Evolutionary conservation across 35 echinoderm and acorn worm species (phyloP).

Genomic region (Strongylocentrotus purpuratus): DNA sequence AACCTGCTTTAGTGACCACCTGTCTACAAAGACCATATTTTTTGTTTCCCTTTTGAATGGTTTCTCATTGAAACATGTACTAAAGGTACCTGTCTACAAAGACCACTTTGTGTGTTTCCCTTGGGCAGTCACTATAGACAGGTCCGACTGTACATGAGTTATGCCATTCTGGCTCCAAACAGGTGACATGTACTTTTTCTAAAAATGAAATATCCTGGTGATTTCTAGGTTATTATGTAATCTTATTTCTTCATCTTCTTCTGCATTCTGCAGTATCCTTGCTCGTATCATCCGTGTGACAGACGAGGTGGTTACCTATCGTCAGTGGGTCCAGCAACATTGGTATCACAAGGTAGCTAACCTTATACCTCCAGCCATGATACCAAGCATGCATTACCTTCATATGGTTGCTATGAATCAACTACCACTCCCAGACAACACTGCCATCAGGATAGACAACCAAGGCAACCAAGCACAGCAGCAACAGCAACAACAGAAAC

Average conservation of each 20-base stretch:
- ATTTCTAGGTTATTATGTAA: not conserved
- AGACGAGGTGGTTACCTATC: conserved; percentile 83
- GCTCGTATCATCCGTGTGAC: conserved; percentile 96
- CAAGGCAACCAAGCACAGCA: conserved; percentile 17
- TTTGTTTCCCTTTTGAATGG: no score
- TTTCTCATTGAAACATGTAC: no score
- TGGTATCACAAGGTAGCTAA: conserved; percentile 77
- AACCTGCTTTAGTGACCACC: no score
- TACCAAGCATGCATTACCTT: conserved; percentile 41
- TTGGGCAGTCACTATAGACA: no score
- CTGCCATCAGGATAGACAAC: conserved; percentile 39
- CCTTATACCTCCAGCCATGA: conserved; percentile 18
- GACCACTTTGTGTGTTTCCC: no score
- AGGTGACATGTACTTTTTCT: no score
- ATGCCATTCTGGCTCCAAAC: no score
- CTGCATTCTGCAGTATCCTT: conserved; percentile 62
- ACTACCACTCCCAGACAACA: conserved; percentile 33
- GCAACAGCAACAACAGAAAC: conserved; percentile 9
- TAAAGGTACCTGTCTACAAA: no score
- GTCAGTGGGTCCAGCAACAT: conserved; percentile 76
- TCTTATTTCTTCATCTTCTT: not conserved
- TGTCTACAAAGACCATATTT: no score
- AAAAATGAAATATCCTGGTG: no score
- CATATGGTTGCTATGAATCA: conserved; percentile 49
- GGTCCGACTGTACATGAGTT: no score